These are phyloP conservation scores for Strigops habroptila DNA, from an alignment of 2,113 vertebrate species.

Conservation along the genomic window DNA sequence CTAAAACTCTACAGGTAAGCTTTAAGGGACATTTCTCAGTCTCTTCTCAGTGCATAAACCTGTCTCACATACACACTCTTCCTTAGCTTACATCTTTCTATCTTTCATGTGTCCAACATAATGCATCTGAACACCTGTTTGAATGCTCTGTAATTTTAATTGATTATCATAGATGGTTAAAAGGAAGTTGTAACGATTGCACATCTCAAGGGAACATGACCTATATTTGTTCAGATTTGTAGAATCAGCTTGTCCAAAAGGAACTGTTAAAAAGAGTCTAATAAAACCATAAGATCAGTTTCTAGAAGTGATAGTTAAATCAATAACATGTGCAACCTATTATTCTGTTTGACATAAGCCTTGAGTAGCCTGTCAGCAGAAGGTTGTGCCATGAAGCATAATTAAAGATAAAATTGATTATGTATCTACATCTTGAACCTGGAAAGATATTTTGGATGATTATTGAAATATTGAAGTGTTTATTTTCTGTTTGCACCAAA, in stretches of 20 bases:
- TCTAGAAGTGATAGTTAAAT: constrained; percentile 46
- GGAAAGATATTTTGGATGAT: constrained; percentile 29
- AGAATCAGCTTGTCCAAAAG: constrained; percentile 11
- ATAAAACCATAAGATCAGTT: constrained; percentile 33
- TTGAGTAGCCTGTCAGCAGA: constrained; percentile 47
- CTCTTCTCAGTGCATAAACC: neutral
- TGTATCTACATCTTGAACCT: neutral
- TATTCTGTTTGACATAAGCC: constrained; percentile 52
- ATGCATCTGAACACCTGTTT: neutral
- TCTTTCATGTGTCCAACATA: neutral
- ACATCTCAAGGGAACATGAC: neutral
- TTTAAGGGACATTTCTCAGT: neutral
- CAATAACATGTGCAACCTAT: constrained; percentile 46
- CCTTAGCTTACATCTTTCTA: neutral
- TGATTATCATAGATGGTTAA: neutral
- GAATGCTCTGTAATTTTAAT: neutral
- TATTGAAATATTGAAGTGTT: constrained; percentile 36
- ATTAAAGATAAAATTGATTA: constrained; percentile 63
- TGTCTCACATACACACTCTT: neutral
- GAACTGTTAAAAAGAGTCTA: constrained; percentile 16
- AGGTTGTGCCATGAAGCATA: constrained; percentile 49
- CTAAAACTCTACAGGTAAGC: neutral
- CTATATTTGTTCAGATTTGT: constrained; percentile 5
- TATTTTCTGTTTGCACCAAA: constrained; percentile 5
- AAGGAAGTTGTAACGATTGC: neutral